These are phyloP conservation scores for Epinotia ramella DNA, from an alignment of 2,888 invertebrate species.

Conservation along the genomic window DNA sequence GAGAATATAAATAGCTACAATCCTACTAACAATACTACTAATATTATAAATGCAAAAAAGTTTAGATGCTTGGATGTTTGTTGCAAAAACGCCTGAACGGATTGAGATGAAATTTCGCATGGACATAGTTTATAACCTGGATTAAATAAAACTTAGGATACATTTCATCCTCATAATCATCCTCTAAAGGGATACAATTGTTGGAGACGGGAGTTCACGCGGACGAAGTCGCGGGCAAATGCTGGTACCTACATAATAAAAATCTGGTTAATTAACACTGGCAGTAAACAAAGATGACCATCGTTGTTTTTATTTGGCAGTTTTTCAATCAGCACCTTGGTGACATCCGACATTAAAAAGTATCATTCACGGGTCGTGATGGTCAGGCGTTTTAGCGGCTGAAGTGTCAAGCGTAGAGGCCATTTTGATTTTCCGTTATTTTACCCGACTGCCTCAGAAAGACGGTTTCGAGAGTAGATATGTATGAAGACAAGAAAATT, in stretches of 20 bases:
- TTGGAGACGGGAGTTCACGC: no score
- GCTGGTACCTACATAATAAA: neutral
- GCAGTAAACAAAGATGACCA: conserved; percentile 17
- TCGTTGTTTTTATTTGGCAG: conserved; percentile 29
- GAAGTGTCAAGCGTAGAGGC: conserved; percentile 44
- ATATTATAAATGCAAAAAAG: neutral
- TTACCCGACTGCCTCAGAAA: neutral
- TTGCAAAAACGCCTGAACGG: no score
- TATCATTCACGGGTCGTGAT: conserved; percentile 55
- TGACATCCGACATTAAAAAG: conserved; percentile 51
- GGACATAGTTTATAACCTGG: no score
- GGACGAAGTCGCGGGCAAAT: no score
- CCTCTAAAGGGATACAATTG: no score
- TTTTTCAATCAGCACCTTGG: conserved; percentile 45
- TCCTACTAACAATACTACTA: neutral
- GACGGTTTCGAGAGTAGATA: neutral
- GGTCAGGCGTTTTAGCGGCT: conserved; percentile 44
- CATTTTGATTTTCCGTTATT: conserved; percentile 27
- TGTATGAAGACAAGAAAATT: no score
- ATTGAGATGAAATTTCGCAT: no score
- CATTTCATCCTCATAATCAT: no score
- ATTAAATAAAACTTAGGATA: no score
- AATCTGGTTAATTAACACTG: neutral
- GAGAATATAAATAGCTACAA: neutral
- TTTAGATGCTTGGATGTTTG: no score